Base-by-base conservation (phyloP, 2,113 vertebrate genomes). In the Macrotus californicus region DNA sequence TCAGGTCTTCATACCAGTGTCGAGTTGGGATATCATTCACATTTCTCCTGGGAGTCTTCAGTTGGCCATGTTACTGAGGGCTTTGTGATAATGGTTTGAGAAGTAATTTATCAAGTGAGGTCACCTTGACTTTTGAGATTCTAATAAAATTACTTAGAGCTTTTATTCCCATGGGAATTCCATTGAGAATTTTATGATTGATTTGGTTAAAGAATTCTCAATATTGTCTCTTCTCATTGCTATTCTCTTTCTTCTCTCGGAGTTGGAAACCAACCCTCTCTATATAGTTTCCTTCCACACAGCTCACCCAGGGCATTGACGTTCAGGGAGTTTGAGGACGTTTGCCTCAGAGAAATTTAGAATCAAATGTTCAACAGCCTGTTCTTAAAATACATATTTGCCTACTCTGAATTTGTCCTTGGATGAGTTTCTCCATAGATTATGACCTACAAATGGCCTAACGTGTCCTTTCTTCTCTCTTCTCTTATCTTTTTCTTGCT, bases 91-190 rank as follows among this genome's bases (percentile, higher is more conserved):
- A 76, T 36, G 34, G 24, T 81, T 73, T 61, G n/a, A 91, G 61
- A 85, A 95, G 52, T 82, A 48, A 7, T 86, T 91, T 79, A 56
- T 93, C 76, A 95, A 39, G 26, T 18, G 18, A 80, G 75, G 89
- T 84, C 89, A 85, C 84, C 34, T 34, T 94, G 90, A 77, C 59
- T 92, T 94, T 56, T 72, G 87, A 93, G 89, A 84, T 69, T 80
- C 76, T 80, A 83, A 64, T 75, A 52, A 86, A 87, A 73, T 96
- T 95, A 83, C 11, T 87, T 75, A 61, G 41, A 64, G 9, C 48
- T 75, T 93, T 87, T 50, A 6, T 22, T 6, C 66, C 34, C 11
- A 2, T 73, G 24, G 73, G 89, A 70, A 50, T 91, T 85, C 79
- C 56, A 21, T 0, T 13, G 31, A n/a, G 91, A 31, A 52, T 89